Conservation (phyloP, 2,888 invertebrate species). For the Mechanitis messenoides region DNA sequence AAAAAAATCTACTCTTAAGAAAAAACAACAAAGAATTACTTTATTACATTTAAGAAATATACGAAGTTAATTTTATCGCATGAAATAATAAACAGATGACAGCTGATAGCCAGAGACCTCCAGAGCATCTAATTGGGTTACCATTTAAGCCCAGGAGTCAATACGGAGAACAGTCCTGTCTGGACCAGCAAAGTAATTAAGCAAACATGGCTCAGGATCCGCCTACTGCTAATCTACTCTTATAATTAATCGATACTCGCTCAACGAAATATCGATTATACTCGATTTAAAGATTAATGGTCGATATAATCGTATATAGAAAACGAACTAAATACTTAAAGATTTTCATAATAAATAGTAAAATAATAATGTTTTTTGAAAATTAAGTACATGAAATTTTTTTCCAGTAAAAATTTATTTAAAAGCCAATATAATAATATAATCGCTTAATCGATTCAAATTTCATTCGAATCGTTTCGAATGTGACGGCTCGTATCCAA, state of each 20-base stretch:
- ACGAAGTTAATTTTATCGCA: too few species aligned
- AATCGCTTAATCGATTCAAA: slow-evolving; percentile 21
- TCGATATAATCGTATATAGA: slow-evolving; percentile 29
- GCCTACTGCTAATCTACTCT: slow-evolving; percentile 64
- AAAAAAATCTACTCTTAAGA: too few species aligned
- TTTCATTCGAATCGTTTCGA: slow-evolving; percentile 34
- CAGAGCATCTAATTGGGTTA: slow-evolving; percentile 18
- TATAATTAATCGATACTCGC: slow-evolving; percentile 58
- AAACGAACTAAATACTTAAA: background rate
- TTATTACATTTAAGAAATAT: too few species aligned
- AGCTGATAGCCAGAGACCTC: slow-evolving; percentile 12
- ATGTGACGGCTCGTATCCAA: slow-evolving; percentile 41
- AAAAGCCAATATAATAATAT: slow-evolving; percentile 13
- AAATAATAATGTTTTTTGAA: background rate
- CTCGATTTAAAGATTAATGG: slow-evolving; percentile 38
- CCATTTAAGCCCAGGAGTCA: slow-evolving; percentile 28
- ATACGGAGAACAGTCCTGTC: slow-evolving; percentile 41
- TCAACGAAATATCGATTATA: slow-evolving; percentile 48
- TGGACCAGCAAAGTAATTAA: slow-evolving; percentile 60
- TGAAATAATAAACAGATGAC: background rate
- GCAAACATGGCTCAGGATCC: slow-evolving; percentile 63
- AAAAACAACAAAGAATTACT: too few species aligned
- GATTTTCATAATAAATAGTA: background rate
- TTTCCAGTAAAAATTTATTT: background rate
- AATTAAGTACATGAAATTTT: background rate